Evolutionary conservation across 1,140 invertebrate genomes (phyloP).

Genomic region (Zophobas atratus): DNA sequence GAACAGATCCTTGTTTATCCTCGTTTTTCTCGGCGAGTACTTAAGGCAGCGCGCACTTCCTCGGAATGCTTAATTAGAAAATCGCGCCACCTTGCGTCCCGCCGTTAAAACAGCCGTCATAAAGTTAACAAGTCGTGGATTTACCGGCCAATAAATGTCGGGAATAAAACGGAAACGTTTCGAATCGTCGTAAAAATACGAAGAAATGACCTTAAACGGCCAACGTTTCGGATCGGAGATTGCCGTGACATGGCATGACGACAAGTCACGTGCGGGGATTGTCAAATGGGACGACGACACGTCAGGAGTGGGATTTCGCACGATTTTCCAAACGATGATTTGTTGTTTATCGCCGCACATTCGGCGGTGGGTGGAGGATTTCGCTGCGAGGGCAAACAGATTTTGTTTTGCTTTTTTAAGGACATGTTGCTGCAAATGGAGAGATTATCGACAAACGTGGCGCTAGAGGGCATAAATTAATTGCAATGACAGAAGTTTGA

Average conservation of each 20-base stretch:
- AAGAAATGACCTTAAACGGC: slow-evolving; percentile 38
- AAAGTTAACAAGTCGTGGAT: neutral
- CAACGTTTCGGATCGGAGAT: slow-evolving; percentile 31
- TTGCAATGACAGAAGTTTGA: no score
- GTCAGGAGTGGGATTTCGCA: slow-evolving; percentile 17
- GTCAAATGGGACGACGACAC: slow-evolving; percentile 12
- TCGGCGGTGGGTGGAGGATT: neutral
- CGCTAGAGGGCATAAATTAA: neutral
- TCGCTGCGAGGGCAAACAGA: neutral
- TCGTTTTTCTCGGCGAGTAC: neutral
- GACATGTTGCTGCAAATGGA: no score
- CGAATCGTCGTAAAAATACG: slow-evolving; percentile 32
- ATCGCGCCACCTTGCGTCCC: neutral
- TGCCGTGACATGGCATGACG: slow-evolving; percentile 16
- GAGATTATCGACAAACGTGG: no score
- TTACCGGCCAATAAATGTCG: slow-evolving; percentile 20
- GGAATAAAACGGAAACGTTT: slow-evolving; percentile 39
- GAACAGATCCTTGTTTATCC: slow-evolving; percentile 11
- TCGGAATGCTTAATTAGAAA: slow-evolving; percentile 29
- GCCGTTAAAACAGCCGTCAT: slow-evolving; percentile 4
- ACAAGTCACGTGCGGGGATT: slow-evolving; percentile 32
- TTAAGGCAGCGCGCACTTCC: neutral
- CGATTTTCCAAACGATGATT: slow-evolving; percentile 35
- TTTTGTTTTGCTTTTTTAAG: neutral
- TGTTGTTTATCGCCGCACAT: slow-evolving; percentile 14